Evolutionary conservation across 2,113 vertebrate species (phyloP).

Genomic region (Sinocyclocheilus maitianheensis): DNA sequence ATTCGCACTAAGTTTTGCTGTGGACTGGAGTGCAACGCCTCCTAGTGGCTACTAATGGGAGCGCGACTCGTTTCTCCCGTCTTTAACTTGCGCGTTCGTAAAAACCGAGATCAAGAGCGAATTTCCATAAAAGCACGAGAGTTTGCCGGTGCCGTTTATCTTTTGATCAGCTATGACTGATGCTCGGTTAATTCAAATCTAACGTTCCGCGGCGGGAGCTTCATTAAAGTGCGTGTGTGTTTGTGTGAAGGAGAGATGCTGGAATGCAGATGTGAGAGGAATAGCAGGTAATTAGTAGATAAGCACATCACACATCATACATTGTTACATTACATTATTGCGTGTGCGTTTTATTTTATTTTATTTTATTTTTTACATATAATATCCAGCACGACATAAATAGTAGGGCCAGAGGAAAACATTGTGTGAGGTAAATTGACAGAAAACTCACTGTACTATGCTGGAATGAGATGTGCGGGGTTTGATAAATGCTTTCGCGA

Average conservation of each 20-base stretch:
- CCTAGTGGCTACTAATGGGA: slow-evolving; percentile 76
- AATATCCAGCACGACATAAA: neutral
- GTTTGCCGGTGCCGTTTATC: slow-evolving; percentile 85
- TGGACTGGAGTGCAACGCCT: slow-evolving; percentile 87
- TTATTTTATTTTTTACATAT: neutral
- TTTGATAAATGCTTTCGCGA: neutral
- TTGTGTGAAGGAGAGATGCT: slow-evolving; percentile 64
- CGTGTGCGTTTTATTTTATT: neutral
- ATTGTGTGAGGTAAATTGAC: neutral
- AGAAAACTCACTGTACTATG: neutral
- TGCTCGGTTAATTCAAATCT: slow-evolving; percentile 91
- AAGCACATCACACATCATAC: slow-evolving; percentile 56
- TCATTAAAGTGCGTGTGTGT: slow-evolving; percentile 64
- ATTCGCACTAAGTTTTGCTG: slow-evolving; percentile 37
- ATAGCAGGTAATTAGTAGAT: slow-evolving; percentile 83
- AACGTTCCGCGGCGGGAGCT: slow-evolving; percentile 92
- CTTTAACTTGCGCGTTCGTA: slow-evolving; percentile 3
- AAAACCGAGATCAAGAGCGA: slow-evolving; percentile 76
- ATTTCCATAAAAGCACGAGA: slow-evolving; percentile 73
- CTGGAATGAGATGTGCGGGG: neutral
- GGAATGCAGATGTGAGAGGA: slow-evolving; percentile 87
- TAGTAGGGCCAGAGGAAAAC: neutral
- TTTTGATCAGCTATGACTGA: slow-evolving; percentile 94
- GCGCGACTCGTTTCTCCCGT: slow-evolving; percentile 56
- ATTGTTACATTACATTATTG: slow-evolving; percentile 74